Evolutionary conservation across 2,888 invertebrate genomes (phyloP).

Genomic region (Oscheius myriophilus): DNA sequence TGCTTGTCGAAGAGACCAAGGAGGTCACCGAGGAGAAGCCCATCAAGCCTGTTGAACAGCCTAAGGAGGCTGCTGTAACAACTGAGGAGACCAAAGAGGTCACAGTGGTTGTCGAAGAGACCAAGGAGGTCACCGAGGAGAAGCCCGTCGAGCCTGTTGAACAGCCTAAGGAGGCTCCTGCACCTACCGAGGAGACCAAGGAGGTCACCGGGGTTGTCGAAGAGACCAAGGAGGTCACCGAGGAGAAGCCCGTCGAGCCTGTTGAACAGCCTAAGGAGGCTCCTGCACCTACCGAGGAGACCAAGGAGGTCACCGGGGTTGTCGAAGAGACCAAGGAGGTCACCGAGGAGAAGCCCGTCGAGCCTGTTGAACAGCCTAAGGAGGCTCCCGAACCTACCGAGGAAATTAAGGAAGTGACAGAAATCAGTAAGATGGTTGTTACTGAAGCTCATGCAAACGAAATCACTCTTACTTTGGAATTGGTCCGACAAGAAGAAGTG

Average conservation of each 20-base stretch:
- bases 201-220: conserved; percentile 12
- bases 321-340: conserved; percentile 19
- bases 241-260: conserved; percentile 24
- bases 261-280: conserved; percentile 19
- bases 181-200: conserved; percentile 1
- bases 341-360: conserved; percentile 25
- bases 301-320: not conserved
- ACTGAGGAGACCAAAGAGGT: conserved; percentile 24
- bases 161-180: conserved; percentile 1
- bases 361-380: not conserved
- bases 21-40: conserved; percentile 21
- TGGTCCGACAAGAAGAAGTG: not conserved
- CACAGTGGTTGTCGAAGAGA: conserved; percentile 16
- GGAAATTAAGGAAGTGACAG: not conserved
- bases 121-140: conserved; percentile 19
- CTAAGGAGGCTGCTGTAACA: conserved; percentile 10
- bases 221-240: conserved; percentile 23
- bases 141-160: conserved; percentile 5
- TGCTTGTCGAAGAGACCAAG: not conserved
- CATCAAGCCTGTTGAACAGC: not conserved
- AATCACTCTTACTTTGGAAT: not conserved
- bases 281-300: conserved; percentile 11
- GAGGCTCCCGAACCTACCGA: conserved; percentile 1
- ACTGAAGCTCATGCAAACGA: not conserved
- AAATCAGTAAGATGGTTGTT: not conserved